Percentiles rank a stretch among this genome's conserved stretches.
phyloP scores from a whole-genome alignment of 2,888 invertebrate species.

The Parascotia fuliginaria region DNA sequence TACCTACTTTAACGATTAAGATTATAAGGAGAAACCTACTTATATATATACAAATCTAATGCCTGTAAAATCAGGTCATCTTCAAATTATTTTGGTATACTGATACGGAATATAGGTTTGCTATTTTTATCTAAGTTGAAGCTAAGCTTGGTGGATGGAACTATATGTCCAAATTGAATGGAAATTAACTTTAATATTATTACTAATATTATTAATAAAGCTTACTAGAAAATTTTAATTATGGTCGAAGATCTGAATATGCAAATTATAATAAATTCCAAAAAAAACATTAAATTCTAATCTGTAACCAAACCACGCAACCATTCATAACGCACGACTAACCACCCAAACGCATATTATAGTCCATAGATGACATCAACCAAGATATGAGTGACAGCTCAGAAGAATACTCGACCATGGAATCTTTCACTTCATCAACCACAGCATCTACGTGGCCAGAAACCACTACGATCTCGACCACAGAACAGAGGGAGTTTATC shows the following conservation, averaged over 20 bases:
- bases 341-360: neutral
- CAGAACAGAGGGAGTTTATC: no score
- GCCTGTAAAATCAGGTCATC: no score
- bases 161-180: neutral
- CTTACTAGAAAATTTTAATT: neutral
- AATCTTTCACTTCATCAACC: neutral
- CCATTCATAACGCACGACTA: constrained; percentile 3
- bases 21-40: no score
- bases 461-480: no score
- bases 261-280: no score
- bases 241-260: neutral
- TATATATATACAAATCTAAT: no score
- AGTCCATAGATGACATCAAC: neutral
- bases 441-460: neutral
- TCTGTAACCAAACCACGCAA: neutral
- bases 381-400: neutral
- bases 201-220: neutral
- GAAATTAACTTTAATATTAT: neutral
- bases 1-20: no score
- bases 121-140: no score
- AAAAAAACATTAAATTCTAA: neutral
- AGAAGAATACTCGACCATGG: neutral
- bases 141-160: neutral
- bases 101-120: no score
- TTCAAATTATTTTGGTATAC: no score